Base-by-base conservation (phyloP, 2,113 vertebrate species). In the Leucoraja erinaceus region DNA sequence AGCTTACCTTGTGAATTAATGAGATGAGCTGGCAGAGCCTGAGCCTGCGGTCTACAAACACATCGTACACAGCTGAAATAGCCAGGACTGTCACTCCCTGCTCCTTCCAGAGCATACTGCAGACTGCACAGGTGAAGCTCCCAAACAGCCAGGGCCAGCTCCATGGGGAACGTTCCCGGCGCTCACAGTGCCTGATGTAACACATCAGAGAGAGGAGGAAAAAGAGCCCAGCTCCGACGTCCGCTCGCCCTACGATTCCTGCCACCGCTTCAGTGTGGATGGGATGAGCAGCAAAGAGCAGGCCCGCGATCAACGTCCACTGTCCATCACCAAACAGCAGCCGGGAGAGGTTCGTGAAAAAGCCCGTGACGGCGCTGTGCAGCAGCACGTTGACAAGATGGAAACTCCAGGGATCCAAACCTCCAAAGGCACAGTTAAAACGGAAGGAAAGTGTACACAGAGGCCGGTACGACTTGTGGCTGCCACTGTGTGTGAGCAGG, bases 31-130 rank as follows among this genome's bases (percentile, higher is more conserved):
- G 97, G 84, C 95, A 96, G 94, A 99, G 94, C 94, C 96, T 99
- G 94, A 99, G 96, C 83, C 94, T 95, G 95, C 98, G 97, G 95
- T 98, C 97, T 74, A 99, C 96, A 94, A 98, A 99, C 94, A 99
- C 91, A 16, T 99, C 98, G 0, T 99, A 99, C 74, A 98, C 95
- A 0, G 98, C 98, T 0, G 98, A 97, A n/a, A 99, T 94, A 0
- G 98, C 98, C 75, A 99, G 96, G 79, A 99, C 99, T 0, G 98
- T 99, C 93, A 99, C 97, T 77, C 99, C 99, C 93, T 99, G 98
- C 94, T 99, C 99, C 95, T 99, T 99, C 98, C 99, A 99, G 77
- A 99, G 95, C 98, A 99, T 99, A 96, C 99, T 99, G 96, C 97
- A 98, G 0, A 97, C 97, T 0, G 98, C 98, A 1, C 97, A 98